phyloP scores from a whole-genome alignment of 2,888 invertebrate genomes.

The Bembecia ichneumoniformis region DNA sequence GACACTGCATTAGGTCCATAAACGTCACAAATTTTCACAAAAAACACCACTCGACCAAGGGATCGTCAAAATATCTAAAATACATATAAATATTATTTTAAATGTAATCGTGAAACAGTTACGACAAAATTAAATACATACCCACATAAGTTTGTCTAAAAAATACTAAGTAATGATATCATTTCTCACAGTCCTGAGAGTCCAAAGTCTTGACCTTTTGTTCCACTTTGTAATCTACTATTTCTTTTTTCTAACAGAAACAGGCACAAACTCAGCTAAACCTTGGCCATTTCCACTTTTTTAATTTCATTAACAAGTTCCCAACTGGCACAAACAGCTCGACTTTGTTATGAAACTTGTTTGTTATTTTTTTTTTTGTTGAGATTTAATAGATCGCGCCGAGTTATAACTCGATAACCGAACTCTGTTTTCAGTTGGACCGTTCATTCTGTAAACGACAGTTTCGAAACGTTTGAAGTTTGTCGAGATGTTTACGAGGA shows the following conservation, averaged over 20 bases:
- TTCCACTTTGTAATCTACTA: not conserved
- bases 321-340: conserved; percentile 1
- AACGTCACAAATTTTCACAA: no score
- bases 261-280: not conserved
- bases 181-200: no score
- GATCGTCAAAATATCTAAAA: no score
- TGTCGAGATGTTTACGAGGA: not conserved
- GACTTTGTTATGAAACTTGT: conserved; percentile 13
- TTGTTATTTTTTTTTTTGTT: conserved; percentile 18
- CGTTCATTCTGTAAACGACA: not conserved
- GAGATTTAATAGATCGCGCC: not conserved
- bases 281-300: conserved; percentile 2
- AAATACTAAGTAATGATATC: no score
- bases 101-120: no score
- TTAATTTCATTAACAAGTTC: conserved; percentile 6
- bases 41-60: no score
- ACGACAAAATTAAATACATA: no score
- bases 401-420: not conserved
- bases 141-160: no score
- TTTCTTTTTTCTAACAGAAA: not conserved
- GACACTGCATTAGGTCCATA: no score
- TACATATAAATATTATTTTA: no score
- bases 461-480: not conserved
- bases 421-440: not conserved
- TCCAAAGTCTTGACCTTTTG: not conserved